These are phyloP conservation scores for Oryzias melastigma DNA, from an alignment of 2,113 vertebrate species.

Conservation along the genomic window DNA sequence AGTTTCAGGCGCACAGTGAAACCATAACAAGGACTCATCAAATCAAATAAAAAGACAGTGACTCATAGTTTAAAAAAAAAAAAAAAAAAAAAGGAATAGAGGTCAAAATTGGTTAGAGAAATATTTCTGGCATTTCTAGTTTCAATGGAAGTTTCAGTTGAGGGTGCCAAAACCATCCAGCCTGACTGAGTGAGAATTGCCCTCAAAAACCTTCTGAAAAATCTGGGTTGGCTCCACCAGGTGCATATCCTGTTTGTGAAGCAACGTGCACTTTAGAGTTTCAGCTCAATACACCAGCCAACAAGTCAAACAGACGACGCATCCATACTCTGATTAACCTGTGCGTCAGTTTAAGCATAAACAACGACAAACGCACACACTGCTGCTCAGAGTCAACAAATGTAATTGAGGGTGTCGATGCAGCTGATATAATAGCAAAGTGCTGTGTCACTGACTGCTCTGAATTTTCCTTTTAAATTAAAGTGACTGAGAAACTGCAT, in stretches of 20 bases:
- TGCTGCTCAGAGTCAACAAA: slow-evolving; percentile 2
- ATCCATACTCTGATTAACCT: slow-evolving; percentile 21
- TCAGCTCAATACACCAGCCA: slow-evolving; percentile 57
- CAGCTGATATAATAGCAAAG: not conserved
- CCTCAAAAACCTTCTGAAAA: slow-evolving; percentile 40
- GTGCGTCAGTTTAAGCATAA: not conserved
- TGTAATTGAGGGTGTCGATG: slow-evolving; percentile 6
- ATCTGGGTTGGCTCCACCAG: slow-evolving; percentile 59
- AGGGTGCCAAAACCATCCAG: slow-evolving; percentile 37
- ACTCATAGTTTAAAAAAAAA: no score
- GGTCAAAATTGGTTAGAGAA: not conserved
- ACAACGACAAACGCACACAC: slow-evolving; percentile 6
- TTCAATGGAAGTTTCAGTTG: slow-evolving; percentile 22
- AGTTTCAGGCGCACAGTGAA: no score
- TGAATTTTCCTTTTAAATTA: slow-evolving; percentile 2
- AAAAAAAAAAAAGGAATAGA: no score
- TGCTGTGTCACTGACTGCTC: not conserved
- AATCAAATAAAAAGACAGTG: no score
- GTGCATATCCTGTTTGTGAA: slow-evolving; percentile 62
- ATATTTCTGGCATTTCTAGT: slow-evolving; percentile 2
- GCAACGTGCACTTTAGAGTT: slow-evolving; percentile 46
- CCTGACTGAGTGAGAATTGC: slow-evolving; percentile 30
- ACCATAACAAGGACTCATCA: no score
- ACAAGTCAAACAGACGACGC: slow-evolving; percentile 33
- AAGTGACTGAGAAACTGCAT: not conserved